phyloP scores from a whole-genome alignment of 2,888 invertebrate genomes.

The Drosophila fungiperda region DNA sequence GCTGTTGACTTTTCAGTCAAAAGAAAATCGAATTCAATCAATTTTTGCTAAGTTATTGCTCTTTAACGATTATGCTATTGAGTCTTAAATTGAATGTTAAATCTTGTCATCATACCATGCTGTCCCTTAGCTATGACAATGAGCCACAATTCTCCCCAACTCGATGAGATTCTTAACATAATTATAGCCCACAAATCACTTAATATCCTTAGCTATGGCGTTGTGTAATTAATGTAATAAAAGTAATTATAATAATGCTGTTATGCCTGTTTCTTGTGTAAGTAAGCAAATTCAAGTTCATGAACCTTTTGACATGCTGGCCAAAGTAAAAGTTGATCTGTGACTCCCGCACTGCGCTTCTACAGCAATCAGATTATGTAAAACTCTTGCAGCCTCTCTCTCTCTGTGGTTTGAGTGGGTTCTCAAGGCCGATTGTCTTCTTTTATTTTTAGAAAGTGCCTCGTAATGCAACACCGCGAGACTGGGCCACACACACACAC shows the following conservation, averaged over 20 bases:
- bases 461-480: slow-evolving; percentile 19
- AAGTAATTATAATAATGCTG: slow-evolving; percentile 5
- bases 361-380: slow-evolving; percentile 57
- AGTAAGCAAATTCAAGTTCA: slow-evolving; percentile 59
- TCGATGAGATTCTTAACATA: not conserved
- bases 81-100: no score
- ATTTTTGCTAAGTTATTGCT: not conserved
- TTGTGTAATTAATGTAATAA: not conserved
- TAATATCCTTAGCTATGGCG: not conserved
- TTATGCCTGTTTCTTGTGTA: not conserved
- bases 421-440: slow-evolving; percentile 66
- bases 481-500: slow-evolving; percentile 11
- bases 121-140: not conserved
- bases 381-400: slow-evolving; percentile 54
- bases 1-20: not conserved
- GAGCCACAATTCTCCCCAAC: no score
- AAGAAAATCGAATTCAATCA: not conserved
- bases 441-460: slow-evolving; percentile 66
- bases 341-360: slow-evolving; percentile 26
- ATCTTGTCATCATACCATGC: not conserved
- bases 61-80: not conserved
- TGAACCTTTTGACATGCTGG: slow-evolving; percentile 41
- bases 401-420: slow-evolving; percentile 13
- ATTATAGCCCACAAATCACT: not conserved
- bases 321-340: slow-evolving; percentile 71